Percentiles rank a stretch among this genome's conserved stretches.
Conservation (phyloP, 2,797 vertebrate genomes). For the Vespertilio murinus region DNA sequence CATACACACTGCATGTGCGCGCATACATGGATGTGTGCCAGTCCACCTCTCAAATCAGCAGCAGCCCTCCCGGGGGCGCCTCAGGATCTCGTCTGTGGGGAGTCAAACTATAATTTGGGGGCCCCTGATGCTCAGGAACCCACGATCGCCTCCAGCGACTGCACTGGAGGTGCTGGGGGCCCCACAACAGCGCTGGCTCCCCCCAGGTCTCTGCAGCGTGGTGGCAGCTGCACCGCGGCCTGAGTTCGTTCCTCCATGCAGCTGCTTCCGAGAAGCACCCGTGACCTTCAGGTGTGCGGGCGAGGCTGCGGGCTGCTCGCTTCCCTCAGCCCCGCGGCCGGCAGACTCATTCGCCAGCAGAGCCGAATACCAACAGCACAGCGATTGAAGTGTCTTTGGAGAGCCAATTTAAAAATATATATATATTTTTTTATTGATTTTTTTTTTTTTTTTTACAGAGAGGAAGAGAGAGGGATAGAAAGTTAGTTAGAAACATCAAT, state of each 20-base stretch:
- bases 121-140: constrained; percentile 37
- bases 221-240: neutral
- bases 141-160: constrained; percentile 53
- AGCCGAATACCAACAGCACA: too few species aligned
- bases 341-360: too few species aligned
- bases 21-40: neutral
- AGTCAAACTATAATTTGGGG: constrained; percentile 46
- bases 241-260: constrained; percentile 24
- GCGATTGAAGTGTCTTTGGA: too few species aligned
- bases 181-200: neutral
- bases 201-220: neutral
- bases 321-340: neutral
- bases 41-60: neutral
- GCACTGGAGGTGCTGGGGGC: neutral
- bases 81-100: constrained; percentile 14
- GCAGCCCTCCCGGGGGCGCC: neutral
- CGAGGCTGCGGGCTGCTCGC: constrained; percentile 41
- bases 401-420: too few species aligned
- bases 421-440: too few species aligned
- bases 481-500: too few species aligned
- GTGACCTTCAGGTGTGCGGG: neutral
- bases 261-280: neutral
- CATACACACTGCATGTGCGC: neutral
- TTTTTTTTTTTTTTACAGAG: too few species aligned
- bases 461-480: too few species aligned